These are phyloP conservation scores for Cantharis rufa DNA, from an alignment of 2,888 invertebrate species.

Conservation along the genomic window DNA sequence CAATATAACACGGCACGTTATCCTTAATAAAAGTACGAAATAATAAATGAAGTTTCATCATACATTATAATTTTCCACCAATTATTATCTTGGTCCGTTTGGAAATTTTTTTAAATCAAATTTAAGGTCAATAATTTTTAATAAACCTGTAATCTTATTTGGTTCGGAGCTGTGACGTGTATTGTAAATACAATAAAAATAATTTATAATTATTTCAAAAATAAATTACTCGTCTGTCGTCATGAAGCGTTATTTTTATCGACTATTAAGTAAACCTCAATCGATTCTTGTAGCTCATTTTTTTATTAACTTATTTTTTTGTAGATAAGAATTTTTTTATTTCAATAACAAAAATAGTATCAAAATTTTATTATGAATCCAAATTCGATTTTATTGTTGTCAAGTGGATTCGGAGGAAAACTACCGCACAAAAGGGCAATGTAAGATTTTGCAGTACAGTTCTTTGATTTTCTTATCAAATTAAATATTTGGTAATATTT, in stretches of 20 bases:
- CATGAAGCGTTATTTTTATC: not conserved
- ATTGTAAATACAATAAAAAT: not conserved
- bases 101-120: not conserved
- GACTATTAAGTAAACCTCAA: not conserved
- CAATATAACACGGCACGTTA: too few relatives aligned
- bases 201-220: not conserved
- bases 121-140: not conserved
- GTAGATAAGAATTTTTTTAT: not conserved
- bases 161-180: not conserved
- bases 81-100: not conserved
- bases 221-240: not conserved
- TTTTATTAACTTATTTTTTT: not conserved
- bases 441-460: too few relatives aligned
- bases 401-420: not conserved
- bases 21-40: not conserved
- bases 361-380: too few relatives aligned
- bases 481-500: too few relatives aligned
- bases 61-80: not conserved
- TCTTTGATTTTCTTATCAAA: too few relatives aligned
- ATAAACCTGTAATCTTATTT: not conserved
- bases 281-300: not conserved
- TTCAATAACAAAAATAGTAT: not conserved
- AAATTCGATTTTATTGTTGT: too few relatives aligned
- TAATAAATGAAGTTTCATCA: not conserved
- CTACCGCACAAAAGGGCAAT: too few relatives aligned